Percentiles rank a stretch among this genome's conserved stretches.
Conservation (phyloP, 2,888 invertebrate species). For the Zeuzera pyrina region DNA sequence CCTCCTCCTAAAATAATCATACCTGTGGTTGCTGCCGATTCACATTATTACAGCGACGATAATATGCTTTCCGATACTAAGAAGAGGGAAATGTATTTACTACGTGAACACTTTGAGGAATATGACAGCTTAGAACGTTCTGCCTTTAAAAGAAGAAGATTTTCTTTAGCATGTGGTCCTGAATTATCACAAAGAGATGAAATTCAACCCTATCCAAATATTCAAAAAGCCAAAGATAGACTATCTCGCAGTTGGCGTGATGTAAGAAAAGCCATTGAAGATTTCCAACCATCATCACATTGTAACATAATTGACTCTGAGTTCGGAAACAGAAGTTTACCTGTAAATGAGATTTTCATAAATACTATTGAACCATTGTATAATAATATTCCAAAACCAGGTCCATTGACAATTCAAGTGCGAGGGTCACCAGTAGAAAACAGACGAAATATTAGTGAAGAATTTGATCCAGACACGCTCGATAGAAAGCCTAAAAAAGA, state of each 20-base stretch:
- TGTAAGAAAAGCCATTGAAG: constrained; percentile 36
- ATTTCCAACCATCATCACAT: constrained; percentile 37
- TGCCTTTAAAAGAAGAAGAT: constrained; percentile 42
- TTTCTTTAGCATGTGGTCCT: constrained; percentile 52
- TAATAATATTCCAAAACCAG: constrained; percentile 75
- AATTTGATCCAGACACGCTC: constrained; percentile 88
- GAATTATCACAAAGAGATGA: constrained; percentile 53
- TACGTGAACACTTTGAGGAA: constrained; percentile 35
- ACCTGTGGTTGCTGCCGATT: constrained; percentile 57
- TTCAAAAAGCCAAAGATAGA: constrained; percentile 35
- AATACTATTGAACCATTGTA: constrained; percentile 71
- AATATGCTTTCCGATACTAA: constrained; percentile 33
- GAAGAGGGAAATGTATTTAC: constrained; percentile 30
- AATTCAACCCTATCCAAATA: constrained; percentile 26
- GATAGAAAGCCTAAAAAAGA: constrained; percentile 79
- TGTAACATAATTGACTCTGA: constrained; percentile 29
- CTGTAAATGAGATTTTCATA: constrained; percentile 80
- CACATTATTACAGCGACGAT: constrained; percentile 51
- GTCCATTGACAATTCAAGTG: constrained; percentile 87
- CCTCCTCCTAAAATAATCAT: constrained; percentile 56
- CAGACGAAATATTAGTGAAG: constrained; percentile 78
- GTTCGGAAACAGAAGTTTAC: constrained; percentile 41
- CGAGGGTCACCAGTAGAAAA: constrained; percentile 80
- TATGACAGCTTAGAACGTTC: constrained; percentile 55
- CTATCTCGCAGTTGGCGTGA: constrained; percentile 59